These are phyloP conservation scores for Sturmia bella DNA, from an alignment of 2,888 invertebrate species.

Conservation along the genomic window DNA sequence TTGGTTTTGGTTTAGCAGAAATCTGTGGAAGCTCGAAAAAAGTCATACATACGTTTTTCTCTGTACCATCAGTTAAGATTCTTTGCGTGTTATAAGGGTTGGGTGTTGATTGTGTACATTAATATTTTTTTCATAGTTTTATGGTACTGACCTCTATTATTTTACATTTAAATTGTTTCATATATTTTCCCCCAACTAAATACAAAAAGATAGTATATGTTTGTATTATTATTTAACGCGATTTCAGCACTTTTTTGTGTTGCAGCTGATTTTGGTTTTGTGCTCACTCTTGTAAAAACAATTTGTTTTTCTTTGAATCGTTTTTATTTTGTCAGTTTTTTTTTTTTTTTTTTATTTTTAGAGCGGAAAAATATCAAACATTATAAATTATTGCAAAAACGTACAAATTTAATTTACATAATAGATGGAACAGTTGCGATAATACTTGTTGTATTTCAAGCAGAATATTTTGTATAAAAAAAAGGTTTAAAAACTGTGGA, in stretches of 20 bases:
- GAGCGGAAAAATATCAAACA: slow-evolving; percentile 63
- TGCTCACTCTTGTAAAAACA: slow-evolving; percentile 4
- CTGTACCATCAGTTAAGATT: background rate
- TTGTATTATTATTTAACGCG: slow-evolving; percentile 3
- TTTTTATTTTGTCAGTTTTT: slow-evolving; percentile 49
- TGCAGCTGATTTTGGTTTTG: slow-evolving; percentile 24
- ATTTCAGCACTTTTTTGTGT: slow-evolving; percentile 29
- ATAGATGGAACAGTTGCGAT: slow-evolving; percentile 20
- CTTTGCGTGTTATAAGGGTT: background rate
- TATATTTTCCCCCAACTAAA: slow-evolving; percentile 13
- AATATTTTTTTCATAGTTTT: slow-evolving; percentile 32
- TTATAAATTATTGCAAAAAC: slow-evolving; percentile 40
- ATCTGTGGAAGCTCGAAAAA: no score
- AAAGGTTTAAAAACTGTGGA: background rate
- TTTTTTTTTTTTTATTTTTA: slow-evolving; percentile 52
- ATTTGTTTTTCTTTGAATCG: background rate
- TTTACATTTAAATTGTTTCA: slow-evolving; percentile 28
- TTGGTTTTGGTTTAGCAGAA: no score
- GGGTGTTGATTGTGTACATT: background rate
- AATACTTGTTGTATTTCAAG: slow-evolving; percentile 20
- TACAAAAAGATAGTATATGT: no score
- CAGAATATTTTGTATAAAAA: background rate
- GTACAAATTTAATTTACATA: slow-evolving; percentile 33
- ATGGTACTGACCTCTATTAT: slow-evolving; percentile 66
- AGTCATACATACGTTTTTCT: no score